Evolutionary conservation across 2,888 invertebrate species (phyloP).

Genomic region (Ariolimax columbianus): DNA sequence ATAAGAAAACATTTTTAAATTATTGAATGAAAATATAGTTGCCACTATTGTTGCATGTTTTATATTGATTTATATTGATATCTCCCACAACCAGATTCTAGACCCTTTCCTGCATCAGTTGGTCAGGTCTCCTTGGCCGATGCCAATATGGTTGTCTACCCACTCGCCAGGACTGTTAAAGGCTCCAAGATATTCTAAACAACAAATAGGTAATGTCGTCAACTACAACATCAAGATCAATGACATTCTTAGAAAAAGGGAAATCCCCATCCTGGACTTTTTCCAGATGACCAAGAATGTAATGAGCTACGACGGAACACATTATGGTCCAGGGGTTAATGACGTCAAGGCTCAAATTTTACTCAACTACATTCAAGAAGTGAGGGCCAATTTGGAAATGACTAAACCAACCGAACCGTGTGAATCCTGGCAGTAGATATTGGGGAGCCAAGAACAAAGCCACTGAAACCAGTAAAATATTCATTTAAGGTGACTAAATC

Average conservation of each 20-base stretch:
- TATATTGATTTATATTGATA: too few species aligned
- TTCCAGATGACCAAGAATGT: conserved; percentile 51
- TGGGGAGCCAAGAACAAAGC: too few species aligned
- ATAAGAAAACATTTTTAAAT: too few species aligned
- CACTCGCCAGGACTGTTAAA: conserved; percentile 54
- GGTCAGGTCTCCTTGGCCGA: conserved; percentile 38
- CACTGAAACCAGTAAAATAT: too few species aligned
- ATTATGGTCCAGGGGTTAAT: conserved; percentile 54
- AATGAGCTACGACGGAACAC: conserved; percentile 56
- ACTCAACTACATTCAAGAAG: conserved; percentile 49
- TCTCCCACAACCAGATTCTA: too few species aligned
- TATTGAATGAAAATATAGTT: too few species aligned
- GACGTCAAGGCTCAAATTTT: conserved; percentile 50
- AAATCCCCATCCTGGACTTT: conserved; percentile 52
- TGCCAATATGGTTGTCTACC: conserved; percentile 45
- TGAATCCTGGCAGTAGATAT: too few species aligned
- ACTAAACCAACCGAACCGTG: too few species aligned
- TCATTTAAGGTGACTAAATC: too few species aligned
- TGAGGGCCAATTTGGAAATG: neutral
- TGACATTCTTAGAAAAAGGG: conserved; percentile 15
- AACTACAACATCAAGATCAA: conserved; percentile 40
- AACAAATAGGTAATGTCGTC: conserved; percentile 19
- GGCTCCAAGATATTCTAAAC: conserved; percentile 16
- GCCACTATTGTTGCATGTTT: too few species aligned
- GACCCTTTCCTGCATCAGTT: neutral